phyloP scores from a whole-genome alignment of 2,113 vertebrate species.

The Indicator indicator region DNA sequence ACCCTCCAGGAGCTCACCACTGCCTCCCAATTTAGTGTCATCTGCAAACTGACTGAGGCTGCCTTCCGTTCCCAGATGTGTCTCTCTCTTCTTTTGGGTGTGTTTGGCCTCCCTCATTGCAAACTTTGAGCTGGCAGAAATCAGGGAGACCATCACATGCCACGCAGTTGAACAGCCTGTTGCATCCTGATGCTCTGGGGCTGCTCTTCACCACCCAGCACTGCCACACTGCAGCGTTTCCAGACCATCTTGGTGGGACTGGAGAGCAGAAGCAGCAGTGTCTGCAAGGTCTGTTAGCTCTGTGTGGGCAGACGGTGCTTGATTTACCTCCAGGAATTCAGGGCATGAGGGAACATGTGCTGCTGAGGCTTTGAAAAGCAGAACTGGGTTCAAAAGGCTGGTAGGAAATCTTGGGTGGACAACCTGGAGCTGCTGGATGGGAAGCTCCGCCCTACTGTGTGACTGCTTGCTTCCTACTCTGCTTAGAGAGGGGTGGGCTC shows the following conservation, averaged over 20 bases:
- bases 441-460: neutral
- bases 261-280: neutral
- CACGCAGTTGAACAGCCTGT: neutral
- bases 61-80: neutral
- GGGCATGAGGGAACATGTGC: fast-evolving
- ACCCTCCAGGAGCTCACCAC: no score
- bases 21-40: no score
- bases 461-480: neutral
- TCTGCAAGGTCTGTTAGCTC: neutral
- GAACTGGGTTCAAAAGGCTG: neutral
- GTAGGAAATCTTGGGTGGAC: neutral
- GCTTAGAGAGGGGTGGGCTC: neutral
- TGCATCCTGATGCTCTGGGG: neutral
- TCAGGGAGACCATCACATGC: neutral
- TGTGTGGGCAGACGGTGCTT: neutral
- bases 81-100: neutral
- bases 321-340: neutral
- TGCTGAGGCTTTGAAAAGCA: neutral
- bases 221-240: neutral
- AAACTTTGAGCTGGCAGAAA: neutral
- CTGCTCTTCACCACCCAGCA: neutral
- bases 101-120: neutral
- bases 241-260: neutral
- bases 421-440: neutral
- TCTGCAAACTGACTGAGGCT: no score